Percentiles rank a stretch among this genome's conserved stretches.
phyloP scores from a whole-genome alignment of 1,140 invertebrate genomes.

The Hyposmocoma kahamanoa region DNA sequence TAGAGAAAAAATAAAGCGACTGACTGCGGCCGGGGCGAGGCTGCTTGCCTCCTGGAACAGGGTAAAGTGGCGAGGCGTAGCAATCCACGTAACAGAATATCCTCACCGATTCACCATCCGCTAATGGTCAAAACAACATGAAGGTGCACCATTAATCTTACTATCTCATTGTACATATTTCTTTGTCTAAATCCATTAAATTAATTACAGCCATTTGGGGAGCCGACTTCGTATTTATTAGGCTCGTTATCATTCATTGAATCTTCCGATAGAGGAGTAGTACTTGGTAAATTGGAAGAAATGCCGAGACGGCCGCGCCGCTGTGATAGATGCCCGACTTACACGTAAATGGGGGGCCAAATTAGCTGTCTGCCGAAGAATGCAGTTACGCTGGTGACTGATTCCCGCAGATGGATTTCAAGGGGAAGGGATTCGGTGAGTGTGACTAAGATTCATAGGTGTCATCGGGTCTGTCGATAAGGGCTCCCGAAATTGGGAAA shows the following conservation, averaged over 20 bases:
- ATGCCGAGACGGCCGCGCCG: slow-evolving; percentile 19
- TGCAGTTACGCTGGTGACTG: slow-evolving; percentile 55
- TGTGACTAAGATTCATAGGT: slow-evolving; percentile 40
- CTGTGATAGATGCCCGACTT: slow-evolving; percentile 51
- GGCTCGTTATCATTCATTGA: slow-evolving; percentile 68
- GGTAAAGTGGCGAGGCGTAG: background rate
- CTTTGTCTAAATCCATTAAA: slow-evolving; percentile 71
- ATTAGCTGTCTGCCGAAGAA: slow-evolving; percentile 60
- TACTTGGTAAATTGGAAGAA: slow-evolving; percentile 40
- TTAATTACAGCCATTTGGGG: slow-evolving; percentile 63
- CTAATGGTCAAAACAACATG: slow-evolving; percentile 46
- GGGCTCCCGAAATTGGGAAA: slow-evolving; percentile 49
- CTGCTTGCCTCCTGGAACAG: slow-evolving; percentile 6
- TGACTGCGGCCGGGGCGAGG: slow-evolving; percentile 6
- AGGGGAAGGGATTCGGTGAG: slow-evolving; percentile 21
- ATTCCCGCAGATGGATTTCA: slow-evolving; percentile 43
- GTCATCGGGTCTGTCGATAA: slow-evolving; percentile 48
- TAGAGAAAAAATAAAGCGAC: slow-evolving; percentile 32
- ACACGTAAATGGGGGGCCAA: slow-evolving; percentile 54
- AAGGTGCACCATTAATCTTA: slow-evolving; percentile 48
- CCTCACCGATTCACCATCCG: slow-evolving; percentile 17
- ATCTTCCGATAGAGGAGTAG: slow-evolving; percentile 56
- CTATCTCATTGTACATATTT: slow-evolving; percentile 67
- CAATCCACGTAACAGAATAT: slow-evolving; percentile 19
- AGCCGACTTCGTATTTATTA: slow-evolving; percentile 66